Base-by-base conservation (phyloP, 2,797 vertebrate species). In the Cyclopterus lumpus region DNA sequence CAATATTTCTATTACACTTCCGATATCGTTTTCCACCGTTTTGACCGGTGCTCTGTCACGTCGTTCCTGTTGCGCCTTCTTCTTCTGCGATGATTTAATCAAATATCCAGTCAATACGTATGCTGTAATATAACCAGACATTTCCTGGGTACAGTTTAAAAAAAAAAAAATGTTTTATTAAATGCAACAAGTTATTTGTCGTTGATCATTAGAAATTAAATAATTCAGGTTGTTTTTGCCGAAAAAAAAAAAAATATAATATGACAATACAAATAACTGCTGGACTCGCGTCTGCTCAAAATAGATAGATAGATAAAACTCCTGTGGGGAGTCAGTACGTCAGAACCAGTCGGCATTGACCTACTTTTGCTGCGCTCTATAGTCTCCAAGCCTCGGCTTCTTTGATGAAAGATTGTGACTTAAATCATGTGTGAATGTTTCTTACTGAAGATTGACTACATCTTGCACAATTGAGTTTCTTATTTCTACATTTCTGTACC, bases 111-210 rank as follows among this genome's bases (percentile, higher is more conserved):
- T 26, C 14, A 42, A 20, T 32, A 7, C 2, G 10, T 57, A 57
- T 28, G 26, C 3, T 61, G 15, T 16, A 10, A 26, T 42, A 16
- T 18, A 42, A 60, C 14, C 20, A 59, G 0, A 24, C 7, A 40
- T 38, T 16, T 58, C 36, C 34, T 15, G 2, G 7, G n/a, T 60
- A 24, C 7, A 4, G 0, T 0, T 40, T n/a, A n/a, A n/a, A n/a
- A n/a, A n/a, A n/a, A n/a, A n/a, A 22, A 22, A 22, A 22, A 22
- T 22, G 22, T 3, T 0, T 0, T 38, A 24, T 24, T 5, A 40
- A 40, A 61, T 26, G 5, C n/a, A 24, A 42, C 26, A 36, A 61
- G 7, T 15, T 61, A 6, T 9, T 28, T 28, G 15, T 38, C 59
- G 20, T 36, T 36, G 30, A 57, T 57, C 30, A 20, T 32, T 58